phyloP scores from a whole-genome alignment of 2,797 vertebrate species.

The Hipposideros larvatus region DNA sequence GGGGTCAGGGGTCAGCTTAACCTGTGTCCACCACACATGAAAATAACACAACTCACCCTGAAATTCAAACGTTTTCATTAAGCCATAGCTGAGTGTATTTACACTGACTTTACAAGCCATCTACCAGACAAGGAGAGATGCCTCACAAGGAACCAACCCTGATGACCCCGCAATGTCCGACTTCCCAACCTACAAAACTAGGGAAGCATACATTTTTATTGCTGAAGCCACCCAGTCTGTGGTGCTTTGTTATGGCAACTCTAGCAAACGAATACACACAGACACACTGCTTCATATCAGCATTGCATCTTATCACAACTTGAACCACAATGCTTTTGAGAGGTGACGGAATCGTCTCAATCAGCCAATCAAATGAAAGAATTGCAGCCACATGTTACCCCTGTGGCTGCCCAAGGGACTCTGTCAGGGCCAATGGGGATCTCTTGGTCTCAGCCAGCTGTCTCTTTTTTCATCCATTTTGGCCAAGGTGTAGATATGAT shows the following conservation, averaged over 20 bases:
- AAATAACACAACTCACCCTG: neutral
- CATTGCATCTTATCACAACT: rapidly evolving
- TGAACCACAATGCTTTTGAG: neutral
- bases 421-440: rapidly evolving
- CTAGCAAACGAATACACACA: neutral
- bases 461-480: neutral
- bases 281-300: neutral
- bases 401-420: neutral
- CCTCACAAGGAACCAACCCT: neutral
- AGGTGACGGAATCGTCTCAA: too few species aligned
- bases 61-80: neutral
- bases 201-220: neutral
- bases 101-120: rapidly evolving
- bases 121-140: neutral
- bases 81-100: neutral
- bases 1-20: neutral
- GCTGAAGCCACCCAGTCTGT: neutral
- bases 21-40: neutral
- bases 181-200: neutral
- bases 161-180: neutral
- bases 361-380: neutral
- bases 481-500: neutral
- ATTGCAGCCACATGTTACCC: neutral
- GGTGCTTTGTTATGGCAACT: neutral
- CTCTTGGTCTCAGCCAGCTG: neutral